These are phyloP conservation scores for Phenganax stokvisi DNA, from an alignment of 92 coral and sea anemone genomes.

Conservation along the genomic window DNA sequence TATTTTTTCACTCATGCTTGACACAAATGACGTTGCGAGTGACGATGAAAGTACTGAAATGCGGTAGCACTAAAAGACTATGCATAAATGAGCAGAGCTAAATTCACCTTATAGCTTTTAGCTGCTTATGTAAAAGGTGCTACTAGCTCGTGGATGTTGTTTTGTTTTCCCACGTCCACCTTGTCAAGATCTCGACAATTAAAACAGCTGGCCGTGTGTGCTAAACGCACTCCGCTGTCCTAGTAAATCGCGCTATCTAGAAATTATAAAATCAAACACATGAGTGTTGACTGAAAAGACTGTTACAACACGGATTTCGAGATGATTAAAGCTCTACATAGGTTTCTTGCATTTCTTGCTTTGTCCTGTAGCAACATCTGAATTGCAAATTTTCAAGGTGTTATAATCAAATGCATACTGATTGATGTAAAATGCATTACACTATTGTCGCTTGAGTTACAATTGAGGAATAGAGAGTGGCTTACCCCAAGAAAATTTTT, in stretches of 20 bases:
- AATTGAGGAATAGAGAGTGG: neutral
- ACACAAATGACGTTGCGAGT: neutral
- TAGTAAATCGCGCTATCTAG: neutral
- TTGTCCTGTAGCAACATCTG: too few relatives aligned
- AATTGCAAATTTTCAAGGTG: too few relatives aligned
- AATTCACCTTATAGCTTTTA: neutral
- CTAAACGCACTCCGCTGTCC: conserved; percentile 13
- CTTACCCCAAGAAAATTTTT: neutral
- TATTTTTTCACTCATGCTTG: neutral
- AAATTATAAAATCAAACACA: conserved; percentile 15
- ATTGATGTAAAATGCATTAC: too few relatives aligned
- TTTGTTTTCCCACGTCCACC: neutral
- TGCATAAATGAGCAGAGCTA: neutral
- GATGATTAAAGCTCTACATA: too few relatives aligned
- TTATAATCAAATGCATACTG: too few relatives aligned
- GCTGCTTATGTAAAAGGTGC: neutral
- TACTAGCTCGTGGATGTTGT: conserved; percentile 15
- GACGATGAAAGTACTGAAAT: neutral
- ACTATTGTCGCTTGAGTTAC: too few relatives aligned
- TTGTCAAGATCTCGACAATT: conserved; percentile 1
- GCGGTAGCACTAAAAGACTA: neutral
- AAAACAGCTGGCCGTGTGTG: conserved; percentile 20
- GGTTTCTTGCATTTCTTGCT: too few relatives aligned
- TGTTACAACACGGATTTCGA: too few relatives aligned
- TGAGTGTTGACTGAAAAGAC: neutral